These are phyloP conservation scores for Cerceris rybyensis DNA, from an alignment of 2,888 invertebrate genomes.

Conservation along the genomic window DNA sequence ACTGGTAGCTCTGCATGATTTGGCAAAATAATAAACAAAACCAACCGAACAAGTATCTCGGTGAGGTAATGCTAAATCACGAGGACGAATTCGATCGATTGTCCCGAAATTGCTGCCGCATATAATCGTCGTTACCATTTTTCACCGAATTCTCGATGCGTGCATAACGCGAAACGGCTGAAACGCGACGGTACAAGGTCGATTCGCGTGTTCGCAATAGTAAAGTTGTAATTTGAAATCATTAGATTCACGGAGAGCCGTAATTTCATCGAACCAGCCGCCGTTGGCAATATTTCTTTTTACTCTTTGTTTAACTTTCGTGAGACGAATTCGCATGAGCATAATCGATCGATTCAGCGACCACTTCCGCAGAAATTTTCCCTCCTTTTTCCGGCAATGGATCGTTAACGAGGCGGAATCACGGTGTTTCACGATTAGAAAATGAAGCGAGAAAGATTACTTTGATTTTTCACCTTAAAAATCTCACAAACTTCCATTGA, in stretches of 20 bases:
- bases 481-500: background rate
- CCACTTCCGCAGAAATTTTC: background rate
- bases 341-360: slow-evolving; percentile 23
- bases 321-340: slow-evolving; percentile 16
- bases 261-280: slow-evolving; percentile 12
- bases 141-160: background rate
- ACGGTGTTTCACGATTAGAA: background rate
- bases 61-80: too few species aligned
- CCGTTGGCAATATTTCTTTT: slow-evolving; percentile 3
- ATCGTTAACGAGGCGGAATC: background rate
- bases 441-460: too few species aligned
- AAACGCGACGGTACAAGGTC: background rate
- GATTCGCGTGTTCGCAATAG: slow-evolving; percentile 32
- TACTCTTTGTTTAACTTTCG: slow-evolving; percentile 5
- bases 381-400: background rate
- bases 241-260: slow-evolving; percentile 37
- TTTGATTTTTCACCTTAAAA: too few species aligned
- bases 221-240: slow-evolving; percentile 39
- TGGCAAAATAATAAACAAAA: too few species aligned
- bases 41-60: too few species aligned
- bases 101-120: slow-evolving; percentile 16
- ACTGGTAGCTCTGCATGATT: too few species aligned
- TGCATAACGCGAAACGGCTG: slow-evolving; percentile 3
- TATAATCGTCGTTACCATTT: slow-evolving; percentile 1
- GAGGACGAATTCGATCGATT: slow-evolving; percentile 37